Evolutionary conservation across 2,113 vertebrate species (phyloP).

Genomic region (Hyla sarda): DNA sequence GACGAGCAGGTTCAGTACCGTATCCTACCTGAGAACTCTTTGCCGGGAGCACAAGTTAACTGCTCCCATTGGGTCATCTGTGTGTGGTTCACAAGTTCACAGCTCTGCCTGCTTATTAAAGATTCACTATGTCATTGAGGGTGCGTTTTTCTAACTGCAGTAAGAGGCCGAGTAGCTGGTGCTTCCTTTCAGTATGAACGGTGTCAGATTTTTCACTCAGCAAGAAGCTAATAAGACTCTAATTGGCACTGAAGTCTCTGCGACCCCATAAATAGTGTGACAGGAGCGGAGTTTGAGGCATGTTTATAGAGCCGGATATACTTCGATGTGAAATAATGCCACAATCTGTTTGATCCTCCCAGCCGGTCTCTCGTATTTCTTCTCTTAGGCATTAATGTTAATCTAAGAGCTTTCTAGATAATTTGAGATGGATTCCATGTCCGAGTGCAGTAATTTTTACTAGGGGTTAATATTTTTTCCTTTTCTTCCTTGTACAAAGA

Average conservation of each 20-base stretch:
- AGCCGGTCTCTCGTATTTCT: background rate
- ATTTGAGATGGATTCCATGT: constrained; percentile 15
- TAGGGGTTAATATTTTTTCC: constrained; percentile 19
- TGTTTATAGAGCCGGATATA: constrained; percentile 53
- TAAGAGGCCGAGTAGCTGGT: constrained; percentile 26
- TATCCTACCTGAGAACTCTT: constrained; percentile 42
- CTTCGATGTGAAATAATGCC: constrained; percentile 45
- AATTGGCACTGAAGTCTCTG: constrained; percentile 55
- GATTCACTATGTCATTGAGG: constrained; percentile 49
- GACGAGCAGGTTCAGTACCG: background rate
- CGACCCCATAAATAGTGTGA: constrained; percentile 59
- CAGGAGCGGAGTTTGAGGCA: constrained; percentile 51
- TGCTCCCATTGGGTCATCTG: constrained; percentile 54
- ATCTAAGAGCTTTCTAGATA: constrained; percentile 25
- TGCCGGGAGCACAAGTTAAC: constrained; percentile 53
- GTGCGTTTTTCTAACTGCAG: constrained; percentile 27
- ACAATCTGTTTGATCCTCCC: constrained; percentile 26
- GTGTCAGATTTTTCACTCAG: constrained; percentile 56
- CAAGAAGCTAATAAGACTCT: constrained; percentile 59
- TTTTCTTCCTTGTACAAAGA: background rate
- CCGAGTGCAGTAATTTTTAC: background rate
- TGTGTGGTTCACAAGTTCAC: constrained; percentile 54
- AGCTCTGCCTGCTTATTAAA: constrained; percentile 56
- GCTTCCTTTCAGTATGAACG: constrained; percentile 51
- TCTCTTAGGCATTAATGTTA: constrained; percentile 38